A percentile compares a stretch with the other conserved stretches of the same genome.
phyloP scores from a whole-genome alignment of 53 echinoderm and acorn worm species.

The Astropecten irregularis region DNA sequence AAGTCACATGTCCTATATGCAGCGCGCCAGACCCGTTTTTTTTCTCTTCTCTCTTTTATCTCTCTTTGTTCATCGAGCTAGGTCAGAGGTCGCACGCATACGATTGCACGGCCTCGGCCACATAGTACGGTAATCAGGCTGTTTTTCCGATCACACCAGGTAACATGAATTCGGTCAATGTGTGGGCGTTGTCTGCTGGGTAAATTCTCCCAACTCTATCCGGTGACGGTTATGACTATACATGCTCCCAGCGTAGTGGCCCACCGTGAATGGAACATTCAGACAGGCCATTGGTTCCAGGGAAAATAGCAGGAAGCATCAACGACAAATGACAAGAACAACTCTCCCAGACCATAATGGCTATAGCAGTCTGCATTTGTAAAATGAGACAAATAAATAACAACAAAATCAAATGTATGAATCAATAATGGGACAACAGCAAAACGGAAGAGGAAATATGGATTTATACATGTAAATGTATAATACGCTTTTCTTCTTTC shows the following conservation, averaged over 20 bases:
- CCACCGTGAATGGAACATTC: background rate
- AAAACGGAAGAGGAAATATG: too few species aligned
- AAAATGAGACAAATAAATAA: too few species aligned
- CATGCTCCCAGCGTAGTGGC: background rate
- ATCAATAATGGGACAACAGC: too few species aligned
- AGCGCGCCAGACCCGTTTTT: background rate
- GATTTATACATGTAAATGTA: too few species aligned
- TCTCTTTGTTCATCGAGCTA: background rate
- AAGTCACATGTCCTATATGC: background rate
- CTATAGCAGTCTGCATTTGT: background rate
- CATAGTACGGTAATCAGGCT: background rate
- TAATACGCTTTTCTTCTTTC: too few species aligned
- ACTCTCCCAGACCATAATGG: background rate
- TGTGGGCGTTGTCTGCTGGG: slow-evolving; percentile 7
- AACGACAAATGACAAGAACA: background rate
- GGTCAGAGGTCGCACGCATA: slow-evolving; percentile 23
- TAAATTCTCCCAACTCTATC: slow-evolving; percentile 18
- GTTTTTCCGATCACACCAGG: background rate
- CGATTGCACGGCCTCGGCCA: background rate
- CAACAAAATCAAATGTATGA: too few species aligned
- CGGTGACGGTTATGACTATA: too few species aligned
- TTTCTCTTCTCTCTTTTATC: background rate
- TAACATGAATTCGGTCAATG: slow-evolving; percentile 43
- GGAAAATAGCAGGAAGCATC: slow-evolving; percentile 29
- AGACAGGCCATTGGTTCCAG: background rate